Evolutionary conservation across 2,113 vertebrate genomes (phyloP).

Genomic region (Scomber scombrus): DNA sequence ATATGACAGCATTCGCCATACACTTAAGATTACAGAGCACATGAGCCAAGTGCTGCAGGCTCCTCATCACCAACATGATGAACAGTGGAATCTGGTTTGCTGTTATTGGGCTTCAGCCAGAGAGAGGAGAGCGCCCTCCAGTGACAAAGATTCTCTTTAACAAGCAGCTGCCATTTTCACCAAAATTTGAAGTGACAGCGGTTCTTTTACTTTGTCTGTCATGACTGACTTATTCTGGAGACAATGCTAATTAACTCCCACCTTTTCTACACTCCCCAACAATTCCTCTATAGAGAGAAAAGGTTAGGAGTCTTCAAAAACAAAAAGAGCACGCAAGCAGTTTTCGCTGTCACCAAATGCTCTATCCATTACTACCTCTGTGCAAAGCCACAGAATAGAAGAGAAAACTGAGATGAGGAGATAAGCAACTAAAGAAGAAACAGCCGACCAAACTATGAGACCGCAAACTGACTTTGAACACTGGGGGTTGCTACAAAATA

Average conservation of each 20-base stretch:
- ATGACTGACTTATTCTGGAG: slow-evolving; percentile 50
- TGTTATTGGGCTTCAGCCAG: slow-evolving; percentile 75
- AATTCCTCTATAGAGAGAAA: not conserved
- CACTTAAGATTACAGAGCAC: slow-evolving; percentile 65
- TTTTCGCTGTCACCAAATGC: slow-evolving; percentile 37
- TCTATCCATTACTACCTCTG: slow-evolving; percentile 28
- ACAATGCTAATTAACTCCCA: slow-evolving; percentile 41
- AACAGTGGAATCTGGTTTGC: slow-evolving; percentile 66
- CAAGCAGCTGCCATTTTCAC: slow-evolving; percentile 50
- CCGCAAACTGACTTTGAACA: slow-evolving; percentile 34
- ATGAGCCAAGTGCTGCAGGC: slow-evolving; percentile 61
- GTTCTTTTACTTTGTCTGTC: slow-evolving; percentile 58
- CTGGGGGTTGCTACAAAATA: slow-evolving; percentile 41
- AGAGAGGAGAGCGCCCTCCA: slow-evolving; percentile 74
- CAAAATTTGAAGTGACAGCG: slow-evolving; percentile 62
- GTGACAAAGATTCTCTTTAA: slow-evolving; percentile 58
- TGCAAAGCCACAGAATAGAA: slow-evolving; percentile 40
- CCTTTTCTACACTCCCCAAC: too few relatives aligned
- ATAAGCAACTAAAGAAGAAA: slow-evolving; percentile 54
- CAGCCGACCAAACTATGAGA: slow-evolving; percentile 20
- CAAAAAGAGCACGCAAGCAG: slow-evolving; percentile 32
- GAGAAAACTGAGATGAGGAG: slow-evolving; percentile 40
- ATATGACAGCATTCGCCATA: slow-evolving; percentile 63
- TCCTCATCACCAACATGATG: slow-evolving; percentile 67
- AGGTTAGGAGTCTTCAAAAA: slow-evolving; percentile 3